Conservation (phyloP, 2,113 vertebrate genomes). For the Antechinus flavipes region DNA sequence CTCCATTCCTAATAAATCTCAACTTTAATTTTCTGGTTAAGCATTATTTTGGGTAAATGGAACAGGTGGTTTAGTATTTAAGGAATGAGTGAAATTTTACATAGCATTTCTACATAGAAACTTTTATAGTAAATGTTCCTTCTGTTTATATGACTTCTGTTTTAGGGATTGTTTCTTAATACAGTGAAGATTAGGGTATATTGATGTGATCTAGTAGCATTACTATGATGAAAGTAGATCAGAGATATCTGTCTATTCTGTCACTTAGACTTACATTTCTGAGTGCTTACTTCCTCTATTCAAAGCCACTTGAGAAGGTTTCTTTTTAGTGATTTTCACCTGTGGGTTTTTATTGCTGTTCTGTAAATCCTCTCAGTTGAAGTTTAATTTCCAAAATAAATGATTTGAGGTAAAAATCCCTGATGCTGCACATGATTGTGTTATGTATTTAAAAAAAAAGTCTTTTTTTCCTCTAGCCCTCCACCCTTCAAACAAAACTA, state of each 20-base stretch:
- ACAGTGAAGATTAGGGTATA: background rate
- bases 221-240: background rate
- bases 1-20: background rate
- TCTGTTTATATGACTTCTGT: background rate
- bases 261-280: background rate
- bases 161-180: background rate
- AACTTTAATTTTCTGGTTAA: background rate
- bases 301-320: background rate
- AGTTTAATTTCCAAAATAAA: conserved; percentile 20
- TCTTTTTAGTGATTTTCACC: background rate
- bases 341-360: background rate
- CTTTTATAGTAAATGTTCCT: background rate
- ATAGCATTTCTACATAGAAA: background rate
- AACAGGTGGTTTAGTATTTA: background rate
- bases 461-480: background rate
- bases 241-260: background rate
- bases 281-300: background rate
- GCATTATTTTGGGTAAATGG: background rate
- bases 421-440: background rate
- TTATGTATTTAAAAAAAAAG: background rate
- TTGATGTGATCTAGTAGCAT: background rate
- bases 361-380: conserved; percentile 7
- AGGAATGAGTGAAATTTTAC: conserved; percentile 16
- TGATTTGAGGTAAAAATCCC: background rate
- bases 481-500: background rate